phyloP scores from a whole-genome alignment of 1,140 invertebrate genomes.

The Megalopta genalis region DNA sequence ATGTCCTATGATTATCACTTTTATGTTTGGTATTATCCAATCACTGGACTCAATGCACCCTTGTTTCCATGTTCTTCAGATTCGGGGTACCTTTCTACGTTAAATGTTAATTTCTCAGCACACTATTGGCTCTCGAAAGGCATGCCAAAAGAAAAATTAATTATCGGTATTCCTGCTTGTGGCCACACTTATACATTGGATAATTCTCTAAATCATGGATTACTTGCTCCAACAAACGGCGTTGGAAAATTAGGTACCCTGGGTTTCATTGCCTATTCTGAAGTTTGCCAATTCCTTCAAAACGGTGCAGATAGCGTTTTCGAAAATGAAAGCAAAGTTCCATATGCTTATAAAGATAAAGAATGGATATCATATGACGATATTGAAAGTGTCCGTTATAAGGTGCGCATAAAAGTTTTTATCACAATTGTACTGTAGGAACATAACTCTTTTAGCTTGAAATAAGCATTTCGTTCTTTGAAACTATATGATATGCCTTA shows the following conservation, averaged over 20 bases:
- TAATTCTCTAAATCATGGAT: constrained; percentile 83
- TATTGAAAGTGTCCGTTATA: constrained; percentile 85
- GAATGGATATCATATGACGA: constrained; percentile 97
- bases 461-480: not conserved
- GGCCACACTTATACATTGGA: constrained; percentile 89
- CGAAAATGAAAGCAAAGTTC: constrained; percentile 86
- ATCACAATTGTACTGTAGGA: not conserved
- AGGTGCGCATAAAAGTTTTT: constrained; percentile 78
- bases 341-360: constrained; percentile 86
- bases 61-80: constrained; percentile 84
- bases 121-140: constrained; percentile 90
- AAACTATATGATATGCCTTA: not conserved
- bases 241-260: constrained; percentile 83
- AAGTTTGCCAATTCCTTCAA: constrained; percentile 85
- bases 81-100: constrained; percentile 83
- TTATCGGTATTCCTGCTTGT: constrained; percentile 94
- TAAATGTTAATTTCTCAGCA: constrained; percentile 92
- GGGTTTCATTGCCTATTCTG: constrained; percentile 87
- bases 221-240: constrained; percentile 87
- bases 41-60: constrained; percentile 92
- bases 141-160: constrained; percentile 90
- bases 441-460: too few relatives aligned
- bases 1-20: constrained; percentile 96
- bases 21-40: constrained; percentile 87
- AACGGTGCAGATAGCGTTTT: constrained; percentile 81